Evolutionary conservation across 53 echinoderm and acorn worm species (phyloP).

Genomic region (Arbacia lixula): DNA sequence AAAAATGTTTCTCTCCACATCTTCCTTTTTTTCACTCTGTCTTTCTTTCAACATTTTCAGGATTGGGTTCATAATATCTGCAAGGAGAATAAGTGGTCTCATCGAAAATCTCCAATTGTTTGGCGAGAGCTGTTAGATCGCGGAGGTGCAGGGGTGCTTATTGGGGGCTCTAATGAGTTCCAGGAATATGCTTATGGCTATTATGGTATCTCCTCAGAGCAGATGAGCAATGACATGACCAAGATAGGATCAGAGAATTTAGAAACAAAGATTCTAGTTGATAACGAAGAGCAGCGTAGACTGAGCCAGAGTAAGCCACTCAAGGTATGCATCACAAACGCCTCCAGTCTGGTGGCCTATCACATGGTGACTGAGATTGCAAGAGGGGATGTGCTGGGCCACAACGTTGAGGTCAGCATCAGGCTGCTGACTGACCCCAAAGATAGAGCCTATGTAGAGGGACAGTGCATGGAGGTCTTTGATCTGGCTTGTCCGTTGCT

Average conservation of each 20-base stretch:
- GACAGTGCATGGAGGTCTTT: conserved; percentile 77
- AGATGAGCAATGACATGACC: conserved; percentile 91
- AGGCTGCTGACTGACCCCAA: conserved; percentile 71
- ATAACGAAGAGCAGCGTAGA: conserved; percentile 73
- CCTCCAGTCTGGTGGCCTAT: conserved; percentile 79
- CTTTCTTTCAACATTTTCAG: too few species aligned
- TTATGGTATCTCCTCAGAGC: conserved; percentile 85
- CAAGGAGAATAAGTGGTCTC: conserved; percentile 83
- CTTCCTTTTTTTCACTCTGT: too few species aligned
- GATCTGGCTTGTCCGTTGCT: conserved; percentile 90
- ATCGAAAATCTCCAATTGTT: conserved; percentile 86
- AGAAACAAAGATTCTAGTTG: conserved; percentile 77
- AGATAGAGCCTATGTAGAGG: conserved; percentile 65
- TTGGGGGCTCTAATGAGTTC: conserved; percentile 97
- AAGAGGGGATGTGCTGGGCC: conserved; percentile 87
- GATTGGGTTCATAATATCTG: conserved; percentile 77
- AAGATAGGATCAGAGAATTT: conserved; percentile 80
- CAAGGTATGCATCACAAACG: conserved; percentile 90
- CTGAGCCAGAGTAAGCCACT: conserved; percentile 91
- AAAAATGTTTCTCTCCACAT: too few species aligned
- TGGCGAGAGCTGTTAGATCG: conserved; percentile 96
- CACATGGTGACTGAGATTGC: conserved; percentile 90
- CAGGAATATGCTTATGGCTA: conserved; percentile 97
- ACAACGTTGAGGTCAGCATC: conserved; percentile 69
- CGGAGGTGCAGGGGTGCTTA: conserved; percentile 92